Evolutionary conservation across 2,113 vertebrate species (phyloP).

Genomic region (Leucosticte australis): DNA sequence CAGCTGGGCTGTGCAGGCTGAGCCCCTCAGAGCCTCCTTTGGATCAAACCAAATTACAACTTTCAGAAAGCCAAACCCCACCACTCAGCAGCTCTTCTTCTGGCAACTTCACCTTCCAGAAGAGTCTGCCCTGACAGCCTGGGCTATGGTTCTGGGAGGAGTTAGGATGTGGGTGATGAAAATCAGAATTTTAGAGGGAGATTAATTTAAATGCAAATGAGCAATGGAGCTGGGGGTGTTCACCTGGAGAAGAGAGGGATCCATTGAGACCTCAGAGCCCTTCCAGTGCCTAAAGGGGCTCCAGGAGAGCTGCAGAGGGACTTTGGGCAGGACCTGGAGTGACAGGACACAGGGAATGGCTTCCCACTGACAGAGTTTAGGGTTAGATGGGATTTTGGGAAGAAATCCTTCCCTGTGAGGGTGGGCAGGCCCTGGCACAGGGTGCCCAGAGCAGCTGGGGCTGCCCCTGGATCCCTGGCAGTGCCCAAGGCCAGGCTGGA

Average conservation of each 20-base stretch:
- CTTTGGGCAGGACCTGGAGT: background rate
- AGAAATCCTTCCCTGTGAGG: background rate
- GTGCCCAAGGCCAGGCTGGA: background rate
- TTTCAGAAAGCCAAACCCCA: background rate
- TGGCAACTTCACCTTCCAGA: background rate
- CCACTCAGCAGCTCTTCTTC: background rate
- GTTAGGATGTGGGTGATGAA: background rate
- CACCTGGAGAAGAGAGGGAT: too few species aligned
- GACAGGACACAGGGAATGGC: background rate
- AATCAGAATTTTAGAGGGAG: background rate
- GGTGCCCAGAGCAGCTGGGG: background rate
- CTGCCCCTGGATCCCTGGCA: background rate
- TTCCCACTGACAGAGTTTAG: fast-evolving
- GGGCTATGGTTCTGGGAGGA: background rate
- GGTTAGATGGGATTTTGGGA: too few species aligned
- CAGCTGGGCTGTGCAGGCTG: background rate
- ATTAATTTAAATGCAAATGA: background rate
- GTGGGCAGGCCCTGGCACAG: fast-evolving
- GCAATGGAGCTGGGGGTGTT: background rate
- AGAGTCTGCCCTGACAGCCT: background rate
- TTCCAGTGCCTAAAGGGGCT: background rate
- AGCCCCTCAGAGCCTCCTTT: background rate
- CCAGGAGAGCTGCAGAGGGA: background rate
- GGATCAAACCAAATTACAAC: background rate
- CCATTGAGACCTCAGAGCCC: background rate